Evolutionary conservation across 1,140 invertebrate species (phyloP).

Genomic region (Matsumurasca onukii): DNA sequence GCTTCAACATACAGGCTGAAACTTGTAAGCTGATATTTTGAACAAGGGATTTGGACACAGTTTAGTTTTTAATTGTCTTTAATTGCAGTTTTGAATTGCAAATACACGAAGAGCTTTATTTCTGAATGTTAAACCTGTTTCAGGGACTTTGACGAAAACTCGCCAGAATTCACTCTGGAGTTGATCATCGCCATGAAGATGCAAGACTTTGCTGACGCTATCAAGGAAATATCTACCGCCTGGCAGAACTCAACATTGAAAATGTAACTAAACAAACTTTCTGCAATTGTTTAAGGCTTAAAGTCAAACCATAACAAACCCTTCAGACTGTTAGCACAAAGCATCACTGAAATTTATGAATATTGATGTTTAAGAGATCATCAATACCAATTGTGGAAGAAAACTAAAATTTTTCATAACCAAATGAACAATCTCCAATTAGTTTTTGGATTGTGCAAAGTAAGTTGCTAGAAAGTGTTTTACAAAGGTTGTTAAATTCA

Average conservation of each 20-base stretch:
- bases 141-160: constrained; percentile 73
- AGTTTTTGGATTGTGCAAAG: too few species aligned
- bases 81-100: too few species aligned
- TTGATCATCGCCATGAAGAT: constrained; percentile 75
- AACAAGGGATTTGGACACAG: background rate
- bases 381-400: too few species aligned
- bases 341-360: too few species aligned
- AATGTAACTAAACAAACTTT: constrained; percentile 47
- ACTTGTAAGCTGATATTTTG: background rate
- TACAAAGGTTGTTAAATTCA: too few species aligned
- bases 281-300: background rate
- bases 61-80: background rate
- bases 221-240: constrained; percentile 77
- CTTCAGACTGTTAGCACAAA: too few species aligned
- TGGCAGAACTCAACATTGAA: constrained; percentile 83
- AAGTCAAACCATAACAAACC: too few species aligned
- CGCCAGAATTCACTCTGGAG: constrained; percentile 75
- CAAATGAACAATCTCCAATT: too few species aligned
- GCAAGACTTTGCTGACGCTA: constrained; percentile 74
- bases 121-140: constrained; percentile 29
- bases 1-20: background rate
- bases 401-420: too few species aligned
- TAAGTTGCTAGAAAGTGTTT: too few species aligned
- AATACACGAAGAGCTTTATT: background rate
- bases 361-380: too few species aligned